phyloP scores from a whole-genome alignment of 2,888 invertebrate genomes.

The Cylloceria caligata region DNA sequence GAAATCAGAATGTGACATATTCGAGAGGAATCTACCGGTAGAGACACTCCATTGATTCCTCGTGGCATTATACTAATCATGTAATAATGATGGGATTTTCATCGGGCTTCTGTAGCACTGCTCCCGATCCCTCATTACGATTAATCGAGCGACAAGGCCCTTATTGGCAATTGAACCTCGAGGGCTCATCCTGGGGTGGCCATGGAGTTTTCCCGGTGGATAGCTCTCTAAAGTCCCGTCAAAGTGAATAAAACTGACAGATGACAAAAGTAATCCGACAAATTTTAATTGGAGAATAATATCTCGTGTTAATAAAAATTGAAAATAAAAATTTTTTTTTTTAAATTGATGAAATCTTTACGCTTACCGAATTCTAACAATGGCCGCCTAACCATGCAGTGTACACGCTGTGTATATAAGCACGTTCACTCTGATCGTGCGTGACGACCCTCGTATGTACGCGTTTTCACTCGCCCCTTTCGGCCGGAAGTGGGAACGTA shows the following conservation, averaged over 20 bases:
- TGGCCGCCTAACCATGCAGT: conserved; percentile 74
- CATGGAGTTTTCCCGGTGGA: conserved; percentile 53
- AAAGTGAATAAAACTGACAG: conserved; percentile 56
- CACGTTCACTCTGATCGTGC: conserved; percentile 62
- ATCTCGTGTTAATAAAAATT: conserved; percentile 18
- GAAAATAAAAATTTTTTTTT: conserved; percentile 17
- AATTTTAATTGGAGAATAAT: conserved; percentile 65
- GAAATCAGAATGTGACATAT: neutral
- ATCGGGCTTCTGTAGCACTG: conserved; percentile 72
- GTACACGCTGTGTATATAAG: conserved; percentile 35
- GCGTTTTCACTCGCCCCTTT: conserved; percentile 65
- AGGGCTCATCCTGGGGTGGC: conserved; percentile 60
- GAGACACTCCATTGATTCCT: conserved; percentile 10
- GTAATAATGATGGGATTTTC: conserved; percentile 80
- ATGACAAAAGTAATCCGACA: conserved; percentile 52
- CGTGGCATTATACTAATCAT: conserved; percentile 78
- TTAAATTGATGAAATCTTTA: conserved; percentile 56
- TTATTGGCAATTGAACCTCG: conserved; percentile 77
- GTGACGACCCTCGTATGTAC: conserved; percentile 62
- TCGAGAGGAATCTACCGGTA: neutral
- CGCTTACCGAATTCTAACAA: conserved; percentile 75
- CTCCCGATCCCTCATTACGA: conserved; percentile 60
- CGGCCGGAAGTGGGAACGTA: conserved; percentile 68
- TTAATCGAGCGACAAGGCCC: conserved; percentile 80
- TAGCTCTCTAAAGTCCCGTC: conserved; percentile 30